Conservation (phyloP, 2,797 vertebrate species). For the Syndactyla subalaris region DNA sequence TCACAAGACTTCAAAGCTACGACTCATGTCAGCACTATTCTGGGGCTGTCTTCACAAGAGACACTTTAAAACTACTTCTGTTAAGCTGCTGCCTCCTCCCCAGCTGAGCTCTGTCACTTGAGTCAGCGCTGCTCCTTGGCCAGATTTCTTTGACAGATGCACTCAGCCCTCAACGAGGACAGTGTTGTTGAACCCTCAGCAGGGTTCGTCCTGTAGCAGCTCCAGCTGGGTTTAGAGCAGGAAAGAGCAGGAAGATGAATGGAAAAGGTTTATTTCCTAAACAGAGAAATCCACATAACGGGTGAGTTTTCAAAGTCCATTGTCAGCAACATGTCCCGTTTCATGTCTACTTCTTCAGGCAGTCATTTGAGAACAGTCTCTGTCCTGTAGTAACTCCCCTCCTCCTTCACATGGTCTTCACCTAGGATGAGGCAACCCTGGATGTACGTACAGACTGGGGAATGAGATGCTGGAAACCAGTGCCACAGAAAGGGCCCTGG, state of each 20-base stretch:
- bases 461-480: background rate
- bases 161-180: background rate
- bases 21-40: background rate
- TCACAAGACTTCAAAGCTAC: background rate
- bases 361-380: background rate
- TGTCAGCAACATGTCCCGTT: background rate
- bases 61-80: background rate
- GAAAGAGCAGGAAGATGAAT: background rate
- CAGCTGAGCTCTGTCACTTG: background rate
- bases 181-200: background rate
- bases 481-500: background rate
- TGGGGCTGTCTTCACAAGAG: background rate
- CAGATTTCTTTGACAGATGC: background rate
- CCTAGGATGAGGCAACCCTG: background rate
- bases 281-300: background rate
- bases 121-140: background rate
- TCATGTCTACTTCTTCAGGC: background rate
- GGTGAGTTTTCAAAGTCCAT: background rate
- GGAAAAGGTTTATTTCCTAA: background rate
- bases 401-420: background rate
- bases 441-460: background rate
- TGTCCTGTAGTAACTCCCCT: background rate
- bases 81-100: background rate
- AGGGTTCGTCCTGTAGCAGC: fast-evolving
- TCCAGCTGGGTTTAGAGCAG: background rate